Conservation (phyloP, 1,140 invertebrate species). For the Gyrodactylus salaris region DNA sequence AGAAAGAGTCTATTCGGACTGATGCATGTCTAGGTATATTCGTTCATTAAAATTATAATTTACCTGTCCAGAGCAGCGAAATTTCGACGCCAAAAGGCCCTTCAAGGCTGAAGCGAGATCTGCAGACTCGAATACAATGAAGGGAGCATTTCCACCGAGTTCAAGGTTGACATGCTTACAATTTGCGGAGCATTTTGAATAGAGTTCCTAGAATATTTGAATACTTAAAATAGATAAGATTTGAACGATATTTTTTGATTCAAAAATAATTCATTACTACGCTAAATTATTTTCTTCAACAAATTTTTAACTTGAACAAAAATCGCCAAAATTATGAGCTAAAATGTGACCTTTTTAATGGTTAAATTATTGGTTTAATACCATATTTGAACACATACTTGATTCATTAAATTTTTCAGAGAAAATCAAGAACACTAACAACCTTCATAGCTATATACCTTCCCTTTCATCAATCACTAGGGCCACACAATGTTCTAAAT, state of each 20-base stretch:
- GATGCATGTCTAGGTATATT: not conserved
- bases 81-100: constrained; percentile 59
- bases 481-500: too few relatives aligned
- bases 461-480: too few relatives aligned
- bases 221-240: constrained; percentile 1
- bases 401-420: too few relatives aligned
- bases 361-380: too few relatives aligned
- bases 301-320: not conserved
- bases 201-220: constrained; percentile 30
- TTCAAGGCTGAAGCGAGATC: constrained; percentile 50
- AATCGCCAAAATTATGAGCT: too few relatives aligned
- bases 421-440: too few relatives aligned
- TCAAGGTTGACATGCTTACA: constrained; percentile 64
- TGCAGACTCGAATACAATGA: constrained; percentile 73
- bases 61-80: constrained; percentile 59
- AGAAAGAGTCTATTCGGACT: not conserved
- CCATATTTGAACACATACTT: too few relatives aligned
- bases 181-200: constrained; percentile 42
- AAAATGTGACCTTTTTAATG: too few relatives aligned
- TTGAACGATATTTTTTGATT: not conserved
- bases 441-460: too few relatives aligned
- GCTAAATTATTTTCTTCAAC: not conserved
- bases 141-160: constrained; percentile 85
- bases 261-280: constrained; percentile 4
- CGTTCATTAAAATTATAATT: constrained; percentile 4